Conservation (phyloP, 2,797 vertebrate genomes). For the Sitta carolinensis region DNA sequence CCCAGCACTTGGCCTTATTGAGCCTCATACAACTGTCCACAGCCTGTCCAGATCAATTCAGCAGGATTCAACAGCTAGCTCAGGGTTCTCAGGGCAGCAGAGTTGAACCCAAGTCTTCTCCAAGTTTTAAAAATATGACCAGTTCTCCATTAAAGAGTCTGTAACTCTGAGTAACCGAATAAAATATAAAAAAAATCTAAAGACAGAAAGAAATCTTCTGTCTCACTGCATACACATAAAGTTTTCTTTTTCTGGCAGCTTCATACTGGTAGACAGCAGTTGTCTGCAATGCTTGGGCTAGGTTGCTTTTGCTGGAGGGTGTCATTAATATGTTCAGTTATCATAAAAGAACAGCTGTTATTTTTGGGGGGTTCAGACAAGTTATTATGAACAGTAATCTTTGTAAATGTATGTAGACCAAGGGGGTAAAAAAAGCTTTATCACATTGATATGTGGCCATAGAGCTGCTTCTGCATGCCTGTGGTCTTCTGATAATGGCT, state of each 20-base stretch:
- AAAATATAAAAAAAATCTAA: not conserved
- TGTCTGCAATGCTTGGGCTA: not conserved
- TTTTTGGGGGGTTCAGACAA: not conserved
- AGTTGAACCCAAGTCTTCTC: not conserved
- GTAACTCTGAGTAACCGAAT: not conserved
- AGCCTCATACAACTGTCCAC: not conserved
- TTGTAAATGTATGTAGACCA: not conserved
- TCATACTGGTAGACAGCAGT: not conserved
- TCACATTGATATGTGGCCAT: fast-evolving
- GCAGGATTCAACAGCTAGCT: not conserved
- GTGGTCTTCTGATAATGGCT: not conserved
- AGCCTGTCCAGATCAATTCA: not conserved
- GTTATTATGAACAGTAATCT: not conserved
- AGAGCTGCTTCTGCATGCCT: not conserved
- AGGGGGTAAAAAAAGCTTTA: not conserved
- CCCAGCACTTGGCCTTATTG: not conserved
- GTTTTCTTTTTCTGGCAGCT: not conserved
- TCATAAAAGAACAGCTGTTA: not conserved
- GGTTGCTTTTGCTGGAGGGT: not conserved
- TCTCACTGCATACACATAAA: not conserved
- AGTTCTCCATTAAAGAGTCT: not conserved
- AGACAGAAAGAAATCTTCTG: not conserved
- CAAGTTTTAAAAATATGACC: not conserved
- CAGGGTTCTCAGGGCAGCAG: not conserved
- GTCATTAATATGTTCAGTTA: not conserved